A percentile compares a stretch with the other conserved stretches of the same genome.
These are phyloP conservation scores for Pristionchus arcanus DNA, from an alignment of 2,888 invertebrate species.

Conservation along the genomic window DNA sequence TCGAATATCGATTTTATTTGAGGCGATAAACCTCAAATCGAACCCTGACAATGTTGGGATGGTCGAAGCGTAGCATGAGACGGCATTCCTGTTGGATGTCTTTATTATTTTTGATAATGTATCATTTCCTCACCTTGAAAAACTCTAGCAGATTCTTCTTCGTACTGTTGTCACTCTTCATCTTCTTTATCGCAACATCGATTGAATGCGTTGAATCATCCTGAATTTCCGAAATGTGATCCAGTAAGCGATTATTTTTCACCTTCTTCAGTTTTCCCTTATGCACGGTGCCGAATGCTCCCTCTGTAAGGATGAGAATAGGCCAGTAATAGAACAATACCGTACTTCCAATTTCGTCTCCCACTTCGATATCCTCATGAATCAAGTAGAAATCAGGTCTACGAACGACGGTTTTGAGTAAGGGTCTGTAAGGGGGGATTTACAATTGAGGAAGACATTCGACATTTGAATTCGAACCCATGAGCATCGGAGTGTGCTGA, in stretches of 20 bases:
- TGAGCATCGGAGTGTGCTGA: not conserved
- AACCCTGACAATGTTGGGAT: slow-evolving; percentile 43
- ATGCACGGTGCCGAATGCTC: slow-evolving; percentile 38
- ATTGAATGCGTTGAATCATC: not conserved
- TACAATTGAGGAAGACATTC: not conserved
- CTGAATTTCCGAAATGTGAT: not conserved
- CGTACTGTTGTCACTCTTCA: slow-evolving; percentile 24
- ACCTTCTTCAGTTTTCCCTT: slow-evolving; percentile 16
- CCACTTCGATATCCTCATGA: slow-evolving; percentile 45
- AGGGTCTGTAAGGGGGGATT: not conserved
- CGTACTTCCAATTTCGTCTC: slow-evolving; percentile 27
- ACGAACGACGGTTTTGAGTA: not conserved
- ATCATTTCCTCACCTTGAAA: not conserved
- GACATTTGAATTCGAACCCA: not conserved
- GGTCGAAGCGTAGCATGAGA: slow-evolving; percentile 43
- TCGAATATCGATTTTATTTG: not conserved
- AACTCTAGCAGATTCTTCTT: slow-evolving; percentile 29
- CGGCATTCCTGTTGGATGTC: slow-evolving; percentile 1
- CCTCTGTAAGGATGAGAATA: not conserved
- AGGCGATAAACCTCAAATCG: not conserved
- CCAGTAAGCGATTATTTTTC: not conserved
- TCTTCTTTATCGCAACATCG: slow-evolving; percentile 38
- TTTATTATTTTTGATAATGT: not conserved
- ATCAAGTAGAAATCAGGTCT: slow-evolving; percentile 14
- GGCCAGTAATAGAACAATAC: not conserved